Evolutionary conservation across 1,140 invertebrate species (phyloP).

Genomic region (Glomeris maerens): DNA sequence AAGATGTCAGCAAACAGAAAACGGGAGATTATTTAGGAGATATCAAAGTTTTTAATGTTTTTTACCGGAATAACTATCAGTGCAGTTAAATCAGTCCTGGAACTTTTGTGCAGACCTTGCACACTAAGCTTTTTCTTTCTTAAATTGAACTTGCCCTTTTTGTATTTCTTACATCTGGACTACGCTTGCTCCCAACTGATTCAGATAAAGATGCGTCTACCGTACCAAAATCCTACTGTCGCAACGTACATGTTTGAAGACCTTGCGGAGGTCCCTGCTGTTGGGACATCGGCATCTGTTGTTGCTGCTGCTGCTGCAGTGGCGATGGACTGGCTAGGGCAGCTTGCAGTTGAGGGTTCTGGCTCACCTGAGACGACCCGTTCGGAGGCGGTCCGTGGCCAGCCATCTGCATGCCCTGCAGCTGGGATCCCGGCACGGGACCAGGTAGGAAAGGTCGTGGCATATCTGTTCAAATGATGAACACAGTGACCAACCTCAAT

Average conservation of each 20-base stretch:
- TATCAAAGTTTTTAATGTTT: too few species aligned
- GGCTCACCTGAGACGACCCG: conserved; percentile 1
- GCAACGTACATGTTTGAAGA: not conserved
- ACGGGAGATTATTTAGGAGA: too few species aligned
- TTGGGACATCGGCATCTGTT: not conserved
- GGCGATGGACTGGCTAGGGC: conserved; percentile 3
- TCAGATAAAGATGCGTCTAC: not conserved
- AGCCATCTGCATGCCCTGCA: conserved; percentile 12
- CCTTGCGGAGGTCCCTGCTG: not conserved
- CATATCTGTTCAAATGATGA: too few species aligned
- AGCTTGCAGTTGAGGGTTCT: not conserved
- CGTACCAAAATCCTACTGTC: not conserved
- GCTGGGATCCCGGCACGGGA: not conserved
- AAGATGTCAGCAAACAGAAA: too few species aligned
- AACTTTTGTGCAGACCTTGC: not conserved
- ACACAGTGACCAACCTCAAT: too few species aligned
- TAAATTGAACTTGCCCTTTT: not conserved
- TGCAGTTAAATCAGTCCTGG: too few species aligned
- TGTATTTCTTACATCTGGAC: not conserved
- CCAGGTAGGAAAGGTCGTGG: not conserved
- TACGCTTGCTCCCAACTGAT: not conserved
- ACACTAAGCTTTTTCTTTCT: not conserved
- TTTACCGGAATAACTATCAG: too few species aligned
- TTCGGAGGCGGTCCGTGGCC: conserved; percentile 7
- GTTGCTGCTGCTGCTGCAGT: conserved; percentile 7